Percentiles rank a stretch among this genome's conserved stretches.
Conservation (phyloP, 2,113 vertebrate genomes). For the Monopterus albus region DNA sequence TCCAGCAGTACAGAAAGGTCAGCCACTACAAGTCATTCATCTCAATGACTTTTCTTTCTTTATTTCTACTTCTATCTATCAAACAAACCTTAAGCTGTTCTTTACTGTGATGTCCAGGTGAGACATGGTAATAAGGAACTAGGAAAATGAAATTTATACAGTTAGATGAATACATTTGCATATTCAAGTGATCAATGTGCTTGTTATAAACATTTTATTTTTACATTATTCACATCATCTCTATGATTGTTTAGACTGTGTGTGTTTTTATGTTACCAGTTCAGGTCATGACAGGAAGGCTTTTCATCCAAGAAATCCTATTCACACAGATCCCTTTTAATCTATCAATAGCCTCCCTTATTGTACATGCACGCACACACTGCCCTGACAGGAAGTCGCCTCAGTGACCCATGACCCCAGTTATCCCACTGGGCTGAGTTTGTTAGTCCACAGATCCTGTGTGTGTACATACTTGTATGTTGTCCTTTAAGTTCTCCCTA, state of each 20-base stretch:
- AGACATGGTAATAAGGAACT: too few species aligned
- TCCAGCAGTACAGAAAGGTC: constrained; percentile 88
- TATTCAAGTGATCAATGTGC: too few species aligned
- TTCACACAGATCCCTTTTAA: constrained; percentile 14
- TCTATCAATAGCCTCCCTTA: constrained; percentile 28
- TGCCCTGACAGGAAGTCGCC: constrained; percentile 64
- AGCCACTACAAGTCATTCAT: neutral
- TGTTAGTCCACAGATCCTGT: constrained; percentile 52
- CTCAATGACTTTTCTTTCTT: neutral
- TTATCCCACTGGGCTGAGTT: constrained; percentile 41
- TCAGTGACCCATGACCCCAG: constrained; percentile 28
- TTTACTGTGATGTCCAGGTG: neutral
- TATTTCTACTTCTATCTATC: neutral
- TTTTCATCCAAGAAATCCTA: constrained; percentile 10
- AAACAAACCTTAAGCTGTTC: neutral
- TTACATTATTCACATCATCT: neutral
- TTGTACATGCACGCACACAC: neutral
- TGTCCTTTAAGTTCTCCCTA: too few species aligned
- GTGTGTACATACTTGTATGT: constrained; percentile 9
- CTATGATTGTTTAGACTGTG: neutral
- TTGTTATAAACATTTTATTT: neutral
- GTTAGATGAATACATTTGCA: too few species aligned
- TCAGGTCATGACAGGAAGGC: neutral
- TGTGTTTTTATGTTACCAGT: neutral
- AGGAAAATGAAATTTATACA: too few species aligned